Evolutionary conservation across 2,888 invertebrate genomes (phyloP).

Genomic region (Erebia palarica): DNA sequence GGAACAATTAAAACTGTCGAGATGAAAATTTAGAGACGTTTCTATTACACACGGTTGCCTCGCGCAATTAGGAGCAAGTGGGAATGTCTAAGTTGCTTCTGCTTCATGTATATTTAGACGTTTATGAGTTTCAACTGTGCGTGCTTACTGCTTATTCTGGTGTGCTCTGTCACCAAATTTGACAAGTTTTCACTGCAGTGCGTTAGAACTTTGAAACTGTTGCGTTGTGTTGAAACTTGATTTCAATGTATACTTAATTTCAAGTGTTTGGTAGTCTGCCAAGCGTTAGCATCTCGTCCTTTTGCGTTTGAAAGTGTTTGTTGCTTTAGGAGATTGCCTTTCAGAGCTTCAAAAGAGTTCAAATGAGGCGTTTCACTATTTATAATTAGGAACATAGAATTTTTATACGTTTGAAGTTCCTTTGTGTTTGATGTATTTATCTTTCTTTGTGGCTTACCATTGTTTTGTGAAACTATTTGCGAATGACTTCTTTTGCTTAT

Average conservation of each 20-base stretch:
- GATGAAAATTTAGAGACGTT: conserved; percentile 53
- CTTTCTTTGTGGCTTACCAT: background rate
- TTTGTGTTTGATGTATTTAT: conserved; percentile 13
- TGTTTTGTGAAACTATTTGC: background rate
- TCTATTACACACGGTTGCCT: conserved; percentile 49
- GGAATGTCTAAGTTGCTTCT: conserved; percentile 45
- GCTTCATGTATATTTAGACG: conserved; percentile 51
- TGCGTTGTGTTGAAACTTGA: conserved; percentile 34
- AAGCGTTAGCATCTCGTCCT: conserved; percentile 29
- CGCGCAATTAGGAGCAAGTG: conserved; percentile 50
- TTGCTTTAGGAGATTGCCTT: conserved; percentile 29
- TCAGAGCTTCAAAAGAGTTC: conserved; percentile 24
- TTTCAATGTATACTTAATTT: conserved; percentile 32
- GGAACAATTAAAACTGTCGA: conserved; percentile 63
- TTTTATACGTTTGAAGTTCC: conserved; percentile 18
- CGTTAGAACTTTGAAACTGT: conserved; percentile 24
- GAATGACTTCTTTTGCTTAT: background rate
- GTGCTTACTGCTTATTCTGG: conserved; percentile 41
- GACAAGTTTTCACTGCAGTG: conserved; percentile 35
- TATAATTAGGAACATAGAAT: conserved; percentile 11
- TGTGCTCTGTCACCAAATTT: conserved; percentile 36
- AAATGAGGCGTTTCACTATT: conserved; percentile 19
- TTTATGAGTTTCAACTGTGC: conserved; percentile 48
- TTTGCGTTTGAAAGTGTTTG: conserved; percentile 31
- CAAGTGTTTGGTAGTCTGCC: conserved; percentile 36